Conservation (phyloP, 1,140 invertebrate species). For the Oryctes rhinoceros region DNA sequence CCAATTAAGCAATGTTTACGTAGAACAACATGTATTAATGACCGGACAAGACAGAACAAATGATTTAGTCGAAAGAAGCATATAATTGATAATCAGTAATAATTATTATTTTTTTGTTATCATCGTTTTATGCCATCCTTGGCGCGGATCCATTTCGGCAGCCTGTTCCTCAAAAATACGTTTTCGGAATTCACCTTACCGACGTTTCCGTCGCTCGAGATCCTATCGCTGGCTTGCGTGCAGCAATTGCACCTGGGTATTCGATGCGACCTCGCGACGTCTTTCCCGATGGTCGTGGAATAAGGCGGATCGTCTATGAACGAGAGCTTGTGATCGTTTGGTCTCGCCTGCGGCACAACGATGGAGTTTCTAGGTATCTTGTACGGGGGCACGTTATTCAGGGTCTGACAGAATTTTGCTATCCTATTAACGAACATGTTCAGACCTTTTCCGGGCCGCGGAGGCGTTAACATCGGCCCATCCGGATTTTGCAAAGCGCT, state of each 20-base stretch:
- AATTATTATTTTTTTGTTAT: no score
- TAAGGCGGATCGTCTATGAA: slow-evolving; percentile 7
- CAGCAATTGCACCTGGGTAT: background rate
- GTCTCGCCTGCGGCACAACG: slow-evolving; percentile 1
- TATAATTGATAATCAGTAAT: no score
- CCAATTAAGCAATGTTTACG: no score
- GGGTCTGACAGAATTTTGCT: background rate
- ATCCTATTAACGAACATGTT: background rate
- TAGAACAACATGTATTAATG: no score
- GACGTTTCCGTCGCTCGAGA: background rate
- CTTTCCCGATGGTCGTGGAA: background rate
- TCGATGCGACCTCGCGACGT: background rate
- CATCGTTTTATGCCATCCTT: background rate
- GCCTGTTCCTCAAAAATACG: background rate
- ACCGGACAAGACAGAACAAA: no score
- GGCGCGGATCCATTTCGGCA: slow-evolving; percentile 4
- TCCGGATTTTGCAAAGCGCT: background rate
- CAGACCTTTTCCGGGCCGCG: slow-evolving; percentile 10
- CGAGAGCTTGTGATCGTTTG: background rate
- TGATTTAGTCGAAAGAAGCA: no score
- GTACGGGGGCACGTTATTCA: background rate
- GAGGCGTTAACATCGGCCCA: background rate
- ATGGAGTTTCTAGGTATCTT: background rate
- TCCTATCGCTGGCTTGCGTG: background rate
- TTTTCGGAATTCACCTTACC: background rate